Conservation (phyloP, 2,888 invertebrate species). For the Hipparchia sbordonii region DNA sequence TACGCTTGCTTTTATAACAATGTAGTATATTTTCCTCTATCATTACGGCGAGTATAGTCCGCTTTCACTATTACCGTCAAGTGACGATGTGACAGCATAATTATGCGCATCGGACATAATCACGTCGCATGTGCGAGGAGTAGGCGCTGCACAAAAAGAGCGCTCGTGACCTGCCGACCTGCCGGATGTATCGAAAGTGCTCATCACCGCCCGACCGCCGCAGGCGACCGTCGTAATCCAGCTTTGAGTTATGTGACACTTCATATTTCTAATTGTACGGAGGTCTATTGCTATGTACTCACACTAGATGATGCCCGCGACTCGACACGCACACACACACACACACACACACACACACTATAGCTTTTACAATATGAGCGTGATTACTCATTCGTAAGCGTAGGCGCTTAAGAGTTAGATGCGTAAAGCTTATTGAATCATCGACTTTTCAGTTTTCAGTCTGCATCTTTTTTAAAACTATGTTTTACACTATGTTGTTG, state of each 20-base stretch:
- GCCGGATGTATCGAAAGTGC: slow-evolving; percentile 80
- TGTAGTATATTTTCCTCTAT: slow-evolving; percentile 54
- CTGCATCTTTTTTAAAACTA: no score
- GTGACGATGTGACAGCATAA: slow-evolving; percentile 80
- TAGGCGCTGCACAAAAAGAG: slow-evolving; percentile 67
- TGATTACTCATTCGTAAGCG: slow-evolving; percentile 14
- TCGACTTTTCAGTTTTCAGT: no score
- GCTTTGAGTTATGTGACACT: slow-evolving; percentile 50
- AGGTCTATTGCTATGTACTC: slow-evolving; percentile 36
- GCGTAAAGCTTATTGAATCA: no score
- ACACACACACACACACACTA: no score
- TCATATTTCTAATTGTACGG: slow-evolving; percentile 48
- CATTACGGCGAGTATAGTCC: slow-evolving; percentile 64
- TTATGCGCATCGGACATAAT: slow-evolving; percentile 78
- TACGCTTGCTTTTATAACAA: slow-evolving; percentile 30
- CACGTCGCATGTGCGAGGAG: slow-evolving; percentile 64
- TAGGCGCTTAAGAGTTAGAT: slow-evolving; percentile 17
- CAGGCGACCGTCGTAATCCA: slow-evolving; percentile 45
- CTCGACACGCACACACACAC: no score
- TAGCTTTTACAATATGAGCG: no score
- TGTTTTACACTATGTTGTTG: no score
- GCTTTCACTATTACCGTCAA: slow-evolving; percentile 79
- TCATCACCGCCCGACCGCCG: slow-evolving; percentile 54
- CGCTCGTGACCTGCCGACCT: slow-evolving; percentile 75
- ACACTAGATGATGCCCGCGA: no score